Percentiles rank a stretch among this genome's conserved stretches.
Conservation (phyloP, 2,888 invertebrate species). For the Oxyscelio sp. region DNA sequence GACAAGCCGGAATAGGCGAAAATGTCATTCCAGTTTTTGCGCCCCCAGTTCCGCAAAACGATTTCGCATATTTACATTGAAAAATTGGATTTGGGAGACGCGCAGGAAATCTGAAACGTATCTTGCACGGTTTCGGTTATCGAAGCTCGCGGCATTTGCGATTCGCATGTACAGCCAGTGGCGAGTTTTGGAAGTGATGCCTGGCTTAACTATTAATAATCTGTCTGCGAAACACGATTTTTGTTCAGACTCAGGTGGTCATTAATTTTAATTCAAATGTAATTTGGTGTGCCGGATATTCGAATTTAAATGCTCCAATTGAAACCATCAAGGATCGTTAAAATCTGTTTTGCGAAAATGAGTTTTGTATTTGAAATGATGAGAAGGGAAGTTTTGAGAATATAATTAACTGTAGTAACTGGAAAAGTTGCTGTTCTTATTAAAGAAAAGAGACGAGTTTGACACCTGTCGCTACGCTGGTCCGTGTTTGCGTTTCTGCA, state of each 20-base stretch:
- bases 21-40: constrained; percentile 29
- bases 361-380: constrained; percentile 10
- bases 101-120: constrained; percentile 7
- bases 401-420: neutral
- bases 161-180: neutral
- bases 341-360: constrained; percentile 13
- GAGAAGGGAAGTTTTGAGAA: constrained; percentile 6
- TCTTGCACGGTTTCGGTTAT: neutral
- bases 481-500: constrained; percentile 10
- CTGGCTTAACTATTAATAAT: constrained; percentile 13
- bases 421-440: neutral
- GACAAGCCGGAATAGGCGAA: constrained; percentile 41
- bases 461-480: constrained; percentile 22
- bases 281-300: constrained; percentile 35
- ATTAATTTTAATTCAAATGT: constrained; percentile 61
- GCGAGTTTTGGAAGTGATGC: constrained; percentile 17
- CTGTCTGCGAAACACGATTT: neutral
- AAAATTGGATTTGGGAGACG: constrained; percentile 38
- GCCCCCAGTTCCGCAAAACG: constrained; percentile 2
- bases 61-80: constrained; percentile 49
- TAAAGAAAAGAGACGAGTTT: neutral
- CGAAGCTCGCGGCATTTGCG: constrained; percentile 15
- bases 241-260: neutral
- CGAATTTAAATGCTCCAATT: constrained; percentile 3
- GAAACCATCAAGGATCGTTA: constrained; percentile 40